Conservation (phyloP, 1,140 invertebrate genomes). For the Diabrotica undecimpunctata region DNA sequence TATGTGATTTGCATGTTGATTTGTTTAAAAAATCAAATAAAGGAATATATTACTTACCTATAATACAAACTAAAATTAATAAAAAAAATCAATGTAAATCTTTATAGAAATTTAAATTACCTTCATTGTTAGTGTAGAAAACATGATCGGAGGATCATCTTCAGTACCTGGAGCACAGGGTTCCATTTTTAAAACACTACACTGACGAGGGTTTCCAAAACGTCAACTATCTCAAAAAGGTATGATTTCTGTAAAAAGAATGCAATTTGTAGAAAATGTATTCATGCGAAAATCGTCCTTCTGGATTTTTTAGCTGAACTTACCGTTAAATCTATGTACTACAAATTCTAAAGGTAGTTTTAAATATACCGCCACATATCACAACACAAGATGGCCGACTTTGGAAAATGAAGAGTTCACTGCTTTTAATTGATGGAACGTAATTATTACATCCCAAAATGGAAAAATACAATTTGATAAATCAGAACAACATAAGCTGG, state of each 20-base stretch:
- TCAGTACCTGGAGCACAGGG: slow-evolving; percentile 42
- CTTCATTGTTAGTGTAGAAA: slow-evolving; percentile 37
- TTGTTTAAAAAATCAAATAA: not conserved
- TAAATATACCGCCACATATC: slow-evolving; percentile 37
- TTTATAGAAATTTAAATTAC: slow-evolving; percentile 30
- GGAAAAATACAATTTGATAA: not conserved
- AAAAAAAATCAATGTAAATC: not conserved
- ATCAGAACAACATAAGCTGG: not conserved
- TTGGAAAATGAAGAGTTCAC: not conserved
- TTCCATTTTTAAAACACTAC: slow-evolving; percentile 35
- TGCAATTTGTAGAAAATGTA: slow-evolving; percentile 4
- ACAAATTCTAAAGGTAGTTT: slow-evolving; percentile 20
- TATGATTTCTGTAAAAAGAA: slow-evolving; percentile 7
- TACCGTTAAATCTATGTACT: slow-evolving; percentile 22
- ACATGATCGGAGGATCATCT: slow-evolving; percentile 36
- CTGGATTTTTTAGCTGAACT: slow-evolving; percentile 17
- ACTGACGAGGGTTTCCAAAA: slow-evolving; percentile 12
- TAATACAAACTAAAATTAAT: slow-evolving; percentile 13
- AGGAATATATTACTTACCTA: slow-evolving; percentile 8
- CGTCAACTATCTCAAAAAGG: not conserved
- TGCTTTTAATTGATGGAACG: not conserved
- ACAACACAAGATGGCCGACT: slow-evolving; percentile 34
- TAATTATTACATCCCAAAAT: not conserved
- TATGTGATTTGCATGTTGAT: too few species aligned
- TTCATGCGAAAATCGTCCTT: not conserved